These are phyloP conservation scores for Bostrychus sinensis DNA, from an alignment of 2,113 vertebrate genomes.

Conservation along the genomic window DNA sequence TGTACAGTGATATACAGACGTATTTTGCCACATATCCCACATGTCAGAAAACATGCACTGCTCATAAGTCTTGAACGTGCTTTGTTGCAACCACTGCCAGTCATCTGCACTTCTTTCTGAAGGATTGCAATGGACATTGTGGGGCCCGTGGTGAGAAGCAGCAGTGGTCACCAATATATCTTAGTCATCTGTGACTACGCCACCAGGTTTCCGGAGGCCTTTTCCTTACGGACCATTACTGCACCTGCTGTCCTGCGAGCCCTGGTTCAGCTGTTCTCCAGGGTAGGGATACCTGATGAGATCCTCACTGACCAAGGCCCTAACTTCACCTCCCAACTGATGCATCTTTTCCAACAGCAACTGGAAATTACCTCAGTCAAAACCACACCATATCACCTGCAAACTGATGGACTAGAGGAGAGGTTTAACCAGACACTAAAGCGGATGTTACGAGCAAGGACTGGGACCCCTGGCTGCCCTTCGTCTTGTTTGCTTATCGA, in stretches of 20 bases:
- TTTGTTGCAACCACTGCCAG: too few species aligned
- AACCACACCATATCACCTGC: neutral
- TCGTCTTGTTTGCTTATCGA: too few species aligned
- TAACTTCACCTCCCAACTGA: conserved; percentile 3
- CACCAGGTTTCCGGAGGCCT: neutral
- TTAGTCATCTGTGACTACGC: neutral
- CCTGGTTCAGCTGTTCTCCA: neutral
- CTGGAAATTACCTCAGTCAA: conserved; percentile 7
- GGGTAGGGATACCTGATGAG: neutral
- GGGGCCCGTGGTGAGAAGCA: too few species aligned
- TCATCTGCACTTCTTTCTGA: too few species aligned
- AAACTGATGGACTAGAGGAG: neutral
- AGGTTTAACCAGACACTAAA: too few species aligned
- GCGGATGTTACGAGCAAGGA: neutral
- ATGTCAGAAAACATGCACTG: too few species aligned
- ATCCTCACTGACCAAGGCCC: conserved; percentile 3
- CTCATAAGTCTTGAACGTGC: too few species aligned
- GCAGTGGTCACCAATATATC: neutral
- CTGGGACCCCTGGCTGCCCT: neutral
- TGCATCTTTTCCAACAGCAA: neutral
- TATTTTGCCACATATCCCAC: too few species aligned
- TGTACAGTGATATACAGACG: too few species aligned
- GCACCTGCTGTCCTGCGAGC: neutral
- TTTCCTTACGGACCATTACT: too few species aligned
- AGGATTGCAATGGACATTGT: too few species aligned